Base-by-base conservation (phyloP, 2,888 invertebrate species). In the Cephus sareptanus region DNA sequence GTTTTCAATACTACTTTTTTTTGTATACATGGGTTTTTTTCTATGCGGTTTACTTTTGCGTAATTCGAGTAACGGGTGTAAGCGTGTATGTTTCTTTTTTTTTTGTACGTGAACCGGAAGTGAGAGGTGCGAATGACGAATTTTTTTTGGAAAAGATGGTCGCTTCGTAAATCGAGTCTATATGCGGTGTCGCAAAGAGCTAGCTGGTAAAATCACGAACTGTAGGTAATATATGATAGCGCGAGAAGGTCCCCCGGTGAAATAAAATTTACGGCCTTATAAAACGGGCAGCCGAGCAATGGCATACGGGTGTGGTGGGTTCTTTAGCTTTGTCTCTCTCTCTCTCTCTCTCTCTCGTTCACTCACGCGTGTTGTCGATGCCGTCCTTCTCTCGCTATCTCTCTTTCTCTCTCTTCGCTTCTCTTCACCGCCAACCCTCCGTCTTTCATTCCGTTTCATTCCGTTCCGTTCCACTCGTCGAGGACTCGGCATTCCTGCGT, bases 81-180 rank as follows among this genome's bases (percentile, higher is more conserved):
- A 40, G 40, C 4, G 6, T 15, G 0, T 40, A 2, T 40, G 6
- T 15, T 40, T 15, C 15, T 13, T 13, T 40, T 40, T 56, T 23
- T 56, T 56, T 56, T 56, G 2, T 23, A 9, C 56, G 23, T 23
- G 23, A 23, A 56, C 23, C 56, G 56, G 15, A 56, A 56, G 56
- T 23, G 56, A 56, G 15, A 40, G 56, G 56, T 56, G 56, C 23
- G 56, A 56, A 56, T 9, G 56, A 56, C 9, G 9, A 56, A 9
- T 23, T 23, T 2, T 23, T 23, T 2, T 9, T 6, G 1, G 2
- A 9, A 23, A 56, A 56, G 2, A 23, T 56, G 56, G 23, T 56
- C 35, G 75, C 68, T 34, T 74, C 11, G 35, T 74, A 80, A 80
- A 81, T 79, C 76, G 70, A 81, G 74, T 9, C 56, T 56, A 9